These are phyloP conservation scores for Casuarius casuarius DNA, from an alignment of 2,113 vertebrate species.

Conservation along the genomic window DNA sequence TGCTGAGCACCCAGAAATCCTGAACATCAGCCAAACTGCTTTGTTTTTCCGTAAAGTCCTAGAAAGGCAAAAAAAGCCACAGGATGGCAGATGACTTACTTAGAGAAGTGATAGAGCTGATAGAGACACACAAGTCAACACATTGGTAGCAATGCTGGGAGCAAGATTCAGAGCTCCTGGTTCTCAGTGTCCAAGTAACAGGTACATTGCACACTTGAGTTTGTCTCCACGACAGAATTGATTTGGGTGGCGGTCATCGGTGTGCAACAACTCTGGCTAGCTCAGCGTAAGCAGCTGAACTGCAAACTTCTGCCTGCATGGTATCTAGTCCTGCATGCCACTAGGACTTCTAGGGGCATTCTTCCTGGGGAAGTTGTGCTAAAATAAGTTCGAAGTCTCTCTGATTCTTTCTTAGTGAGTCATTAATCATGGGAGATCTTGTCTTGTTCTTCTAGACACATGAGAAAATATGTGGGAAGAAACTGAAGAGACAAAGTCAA, in stretches of 20 bases:
- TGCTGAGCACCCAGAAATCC: not conserved
- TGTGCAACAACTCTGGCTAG: not conserved
- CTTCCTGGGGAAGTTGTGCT: slow-evolving; percentile 45
- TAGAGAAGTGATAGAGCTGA: not conserved
- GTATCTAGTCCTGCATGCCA: not conserved
- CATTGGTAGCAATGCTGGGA: not conserved
- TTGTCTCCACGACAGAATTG: not conserved
- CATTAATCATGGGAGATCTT: not conserved
- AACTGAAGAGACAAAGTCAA: not conserved
- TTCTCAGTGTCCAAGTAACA: not conserved
- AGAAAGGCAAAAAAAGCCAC: not conserved
- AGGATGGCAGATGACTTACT: not conserved
- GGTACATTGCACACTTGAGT: not conserved
- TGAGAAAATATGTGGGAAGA: slow-evolving; percentile 28
- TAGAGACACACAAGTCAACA: not conserved
- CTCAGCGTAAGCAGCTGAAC: not conserved
- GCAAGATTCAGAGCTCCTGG: not conserved
- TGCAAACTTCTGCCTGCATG: not conserved
- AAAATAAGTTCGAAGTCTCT: slow-evolving; percentile 33
- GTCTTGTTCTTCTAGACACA: not conserved
- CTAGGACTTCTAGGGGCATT: slow-evolving; percentile 14
- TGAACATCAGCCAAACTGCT: not conserved
- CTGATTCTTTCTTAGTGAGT: slow-evolving; percentile 48
- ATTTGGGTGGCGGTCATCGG: not conserved
- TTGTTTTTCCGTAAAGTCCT: not conserved